These are phyloP conservation scores for Neodiprion pinetum DNA, from an alignment of 1,140 invertebrate genomes.

Conservation along the genomic window DNA sequence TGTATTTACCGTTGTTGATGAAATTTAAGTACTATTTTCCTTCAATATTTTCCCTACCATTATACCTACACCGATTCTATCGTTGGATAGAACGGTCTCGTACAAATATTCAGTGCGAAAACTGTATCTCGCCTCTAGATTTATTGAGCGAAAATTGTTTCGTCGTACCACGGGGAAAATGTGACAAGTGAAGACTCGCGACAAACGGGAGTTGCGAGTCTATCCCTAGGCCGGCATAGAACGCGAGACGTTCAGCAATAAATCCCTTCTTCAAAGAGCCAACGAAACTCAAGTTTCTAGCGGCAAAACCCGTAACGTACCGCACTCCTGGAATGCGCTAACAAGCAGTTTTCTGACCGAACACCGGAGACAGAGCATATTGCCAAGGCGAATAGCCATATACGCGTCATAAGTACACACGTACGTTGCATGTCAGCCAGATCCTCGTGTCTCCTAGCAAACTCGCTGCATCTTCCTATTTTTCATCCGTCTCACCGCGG, in stretches of 20 bases:
- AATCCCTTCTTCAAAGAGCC: slow-evolving; percentile 1
- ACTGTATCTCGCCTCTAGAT: background rate
- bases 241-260: background rate
- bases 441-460: too few species aligned
- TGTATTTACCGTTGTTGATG: background rate
- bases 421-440: background rate
- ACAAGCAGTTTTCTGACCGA: background rate
- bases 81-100: background rate
- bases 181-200: background rate
- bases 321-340: background rate
- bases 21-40: background rate
- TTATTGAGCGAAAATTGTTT: background rate
- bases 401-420: background rate
- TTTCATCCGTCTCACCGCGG: too few species aligned
- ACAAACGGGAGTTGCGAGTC: background rate
- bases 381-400: background rate
- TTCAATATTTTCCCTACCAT: background rate
- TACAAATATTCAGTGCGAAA: background rate
- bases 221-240: too few species aligned
- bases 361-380: background rate
- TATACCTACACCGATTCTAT: background rate
- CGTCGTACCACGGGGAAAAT: background rate
- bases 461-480: too few species aligned
- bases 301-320: background rate
- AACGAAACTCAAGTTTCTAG: background rate